Evolutionary conservation across 2,888 invertebrate genomes (phyloP).

Genomic region (Chloroclystis v-ata): DNA sequence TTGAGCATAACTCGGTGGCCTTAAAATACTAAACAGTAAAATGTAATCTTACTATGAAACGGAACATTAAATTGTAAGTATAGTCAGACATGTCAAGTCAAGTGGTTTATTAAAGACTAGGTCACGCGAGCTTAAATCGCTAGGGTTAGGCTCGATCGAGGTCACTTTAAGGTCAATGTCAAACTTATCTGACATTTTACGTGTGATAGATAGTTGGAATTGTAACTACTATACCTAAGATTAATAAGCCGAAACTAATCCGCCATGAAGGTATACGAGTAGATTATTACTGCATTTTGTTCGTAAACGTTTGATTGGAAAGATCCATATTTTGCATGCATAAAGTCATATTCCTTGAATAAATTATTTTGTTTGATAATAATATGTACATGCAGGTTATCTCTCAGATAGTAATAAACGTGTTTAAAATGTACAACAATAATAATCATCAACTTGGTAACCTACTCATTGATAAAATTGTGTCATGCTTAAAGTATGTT

Average conservation of each 20-base stretch:
- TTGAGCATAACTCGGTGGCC: too few relatives aligned
- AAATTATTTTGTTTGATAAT: background rate
- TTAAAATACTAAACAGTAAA: background rate
- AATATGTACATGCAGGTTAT: background rate
- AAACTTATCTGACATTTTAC: slow-evolving; percentile 9
- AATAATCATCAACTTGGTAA: background rate
- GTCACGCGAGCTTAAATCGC: slow-evolving; percentile 25
- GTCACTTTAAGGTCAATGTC: slow-evolving; percentile 26
- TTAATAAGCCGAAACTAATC: slow-evolving; percentile 21
- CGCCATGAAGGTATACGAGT: slow-evolving; percentile 32
- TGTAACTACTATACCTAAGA: background rate
- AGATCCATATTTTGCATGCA: too few relatives aligned
- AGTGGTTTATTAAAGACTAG: slow-evolving; percentile 15
- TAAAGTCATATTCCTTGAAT: too few relatives aligned
- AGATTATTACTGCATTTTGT: too few relatives aligned
- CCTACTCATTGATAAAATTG: slow-evolving; percentile 8
- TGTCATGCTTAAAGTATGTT: slow-evolving; percentile 12
- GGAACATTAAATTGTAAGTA: slow-evolving; percentile 6
- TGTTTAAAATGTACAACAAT: background rate
- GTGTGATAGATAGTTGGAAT: slow-evolving; percentile 1
- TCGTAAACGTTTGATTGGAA: too few relatives aligned
- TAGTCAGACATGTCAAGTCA: slow-evolving; percentile 12
- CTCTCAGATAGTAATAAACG: background rate
- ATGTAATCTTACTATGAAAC: slow-evolving; percentile 4
- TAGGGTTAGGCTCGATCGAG: slow-evolving; percentile 28